Evolutionary conservation across 2,113 vertebrate genomes (phyloP).

Genomic region (Dipodomys spectabilis): DNA sequence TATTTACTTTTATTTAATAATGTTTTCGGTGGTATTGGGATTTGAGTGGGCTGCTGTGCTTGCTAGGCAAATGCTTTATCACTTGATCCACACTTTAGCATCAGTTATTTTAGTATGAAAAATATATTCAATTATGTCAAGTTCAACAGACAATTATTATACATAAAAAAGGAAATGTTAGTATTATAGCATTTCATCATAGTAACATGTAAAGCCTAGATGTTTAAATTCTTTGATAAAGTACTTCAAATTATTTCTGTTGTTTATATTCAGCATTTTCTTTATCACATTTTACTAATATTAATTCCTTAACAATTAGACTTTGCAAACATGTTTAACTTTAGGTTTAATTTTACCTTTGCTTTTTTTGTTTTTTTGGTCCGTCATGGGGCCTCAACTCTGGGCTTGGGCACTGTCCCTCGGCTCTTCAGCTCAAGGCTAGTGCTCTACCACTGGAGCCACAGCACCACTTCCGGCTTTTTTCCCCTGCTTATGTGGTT

Average conservation of each 20-base stretch:
- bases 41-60: too few species aligned
- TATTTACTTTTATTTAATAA: not conserved
- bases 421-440: too few species aligned
- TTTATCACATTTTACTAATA: constrained; percentile 52
- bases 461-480: too few species aligned
- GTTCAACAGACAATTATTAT: not conserved
- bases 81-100: too few species aligned
- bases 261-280: not conserved
- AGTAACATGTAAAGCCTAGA: not conserved
- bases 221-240: constrained; percentile 32
- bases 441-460: too few species aligned
- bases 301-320: not conserved
- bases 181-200: not conserved
- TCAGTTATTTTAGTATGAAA: constrained; percentile 12
- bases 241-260: constrained; percentile 43
- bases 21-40: too few species aligned
- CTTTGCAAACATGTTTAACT: not conserved
- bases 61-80: too few species aligned
- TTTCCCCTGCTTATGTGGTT: too few species aligned
- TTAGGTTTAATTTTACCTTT: constrained; percentile 13
- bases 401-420: too few species aligned
- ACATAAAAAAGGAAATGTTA: not conserved
- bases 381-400: too few species aligned
- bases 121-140: constrained; percentile 9
- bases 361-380: not conserved